Evolutionary conservation across 2,113 vertebrate species (phyloP), one percentile per base, ranked within the genome.

Genomic region (Sakesphorus luctuosus): DNA sequence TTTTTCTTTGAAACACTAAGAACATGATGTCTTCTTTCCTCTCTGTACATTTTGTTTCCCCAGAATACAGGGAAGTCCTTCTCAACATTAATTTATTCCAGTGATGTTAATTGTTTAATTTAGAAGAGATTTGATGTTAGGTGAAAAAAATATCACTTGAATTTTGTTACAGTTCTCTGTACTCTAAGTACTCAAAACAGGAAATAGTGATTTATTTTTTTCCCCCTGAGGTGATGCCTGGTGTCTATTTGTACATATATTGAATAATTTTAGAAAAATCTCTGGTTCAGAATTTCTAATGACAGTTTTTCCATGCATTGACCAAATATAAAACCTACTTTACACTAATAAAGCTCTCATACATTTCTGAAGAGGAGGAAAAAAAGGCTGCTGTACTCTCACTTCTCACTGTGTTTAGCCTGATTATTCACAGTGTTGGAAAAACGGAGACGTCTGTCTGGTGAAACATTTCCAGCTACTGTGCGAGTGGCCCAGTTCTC

Each of bases 171-270:
- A 50, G 78, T 96, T 98, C 97, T 97, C 94, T 96, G 97, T 96
- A 98, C 97, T 98, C 98, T 98, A 98, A 99, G 98, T 99, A 99
- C 99, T 98, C 98, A 97, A 96, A 96, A 96, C 95, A 98, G 98
- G 96, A 98, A 96, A 95, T 94, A 96, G 86, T 96, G 93, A 83
- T 98, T 91, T 67, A 46, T 49, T 44, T n/a, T 24, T 6, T 6
- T 5, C 7, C 5, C 20, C 25, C 40, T 89, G 85, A 97, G 94
- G 94, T 97, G 95, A 96, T 96, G 56, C 35, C 93, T 98, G 93
- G 65, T 97, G 96, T 96, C 90, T 97, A 98, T 97, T 98, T 98
- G 96, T 98, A 98, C 94, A 96, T 97, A 94, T 92, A 93, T 94
- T 97, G 94, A 96, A 87, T 96, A 90, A 94, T 94, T 97, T 95